Evolutionary conservation across 2,888 invertebrate genomes (phyloP), one percentile per base, ranked within the genome.

Genomic region (Venustoraphidia nigricollis): DNA sequence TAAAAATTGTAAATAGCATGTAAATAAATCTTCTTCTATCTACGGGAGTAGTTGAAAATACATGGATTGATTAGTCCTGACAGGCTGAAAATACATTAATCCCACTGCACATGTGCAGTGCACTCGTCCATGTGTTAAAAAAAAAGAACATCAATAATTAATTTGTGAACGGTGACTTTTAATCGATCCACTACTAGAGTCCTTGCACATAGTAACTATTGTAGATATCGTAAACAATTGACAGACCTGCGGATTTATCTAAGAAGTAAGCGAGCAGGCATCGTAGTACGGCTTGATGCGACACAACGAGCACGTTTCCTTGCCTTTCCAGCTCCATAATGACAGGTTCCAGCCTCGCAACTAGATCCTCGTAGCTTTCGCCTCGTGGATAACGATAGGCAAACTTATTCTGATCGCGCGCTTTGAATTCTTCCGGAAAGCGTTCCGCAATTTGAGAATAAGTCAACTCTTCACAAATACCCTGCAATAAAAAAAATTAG

Each of bases 401-500:
- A 66, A 96, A 98, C 72, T 99, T 99, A 68, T 96, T 94, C 55
- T 87, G 83, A 70, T 98, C 97, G 47, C 98, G 76, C 11, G 93
- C 84, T 53, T 87, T 85, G 69, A 98, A 98, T 65, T 98, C 98
- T 36, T 88, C 86, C 0, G 98, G 98, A 67, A 86, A 95, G 59
- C 89, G 86, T 47, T 79, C 79, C 55, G 89, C 84, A 56, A 99
- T 98, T 68, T 97, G 95, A 57, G 93, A 90, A 62, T 99, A 98
- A 0, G 96, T 96, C 90, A 98, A 91, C 67, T 96, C 96, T 66
- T 99, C 98, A 65, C 98, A 98, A 57, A 94, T 94, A 47, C 98
- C 98, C 92, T 93, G 10, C 10, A 34, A 46, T 35, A 68, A 34
- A 59, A 58, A 49, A 47, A 41, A 53, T 39, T 8, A 48, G 48